These are phyloP conservation scores for Pristionchus japonicus DNA, from an alignment of 2,888 invertebrate genomes.

Conservation along the genomic window DNA sequence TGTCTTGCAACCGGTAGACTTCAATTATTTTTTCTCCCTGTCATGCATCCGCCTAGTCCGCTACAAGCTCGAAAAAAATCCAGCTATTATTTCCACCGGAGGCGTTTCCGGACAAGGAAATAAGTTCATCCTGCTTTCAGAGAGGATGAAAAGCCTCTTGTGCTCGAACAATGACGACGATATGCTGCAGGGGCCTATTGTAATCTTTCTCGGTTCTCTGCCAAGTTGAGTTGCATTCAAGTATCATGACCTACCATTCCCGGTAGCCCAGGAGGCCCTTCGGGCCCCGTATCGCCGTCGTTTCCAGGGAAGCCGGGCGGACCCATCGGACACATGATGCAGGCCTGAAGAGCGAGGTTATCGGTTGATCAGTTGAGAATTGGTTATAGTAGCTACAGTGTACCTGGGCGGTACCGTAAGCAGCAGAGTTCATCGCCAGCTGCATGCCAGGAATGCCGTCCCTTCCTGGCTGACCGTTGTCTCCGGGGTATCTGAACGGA, in stretches of 20 bases:
- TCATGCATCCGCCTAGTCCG: neutral
- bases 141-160: neutral
- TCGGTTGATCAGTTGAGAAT: neutral
- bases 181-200: neutral
- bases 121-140: neutral
- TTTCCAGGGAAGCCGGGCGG: slow-evolving; percentile 24
- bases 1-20: neutral
- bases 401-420: slow-evolving; percentile 29
- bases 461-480: neutral
- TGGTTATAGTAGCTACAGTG: neutral
- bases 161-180: neutral
- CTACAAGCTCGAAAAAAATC: neutral
- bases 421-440: neutral
- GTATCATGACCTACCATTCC: slow-evolving; percentile 18
- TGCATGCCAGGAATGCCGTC: slow-evolving; percentile 33
- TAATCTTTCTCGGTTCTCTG: neutral
- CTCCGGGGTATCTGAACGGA: neutral
- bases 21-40: neutral
- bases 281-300: neutral
- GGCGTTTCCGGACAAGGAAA: neutral
- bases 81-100: neutral
- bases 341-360: neutral
- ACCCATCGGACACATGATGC: slow-evolving; percentile 40
- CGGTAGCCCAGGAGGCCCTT: neutral
- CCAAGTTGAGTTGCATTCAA: too few species aligned